Evolutionary conservation across 92 coral and sea anemone genomes (phyloP).

Genomic region (Epizoanthus fatuus): DNA sequence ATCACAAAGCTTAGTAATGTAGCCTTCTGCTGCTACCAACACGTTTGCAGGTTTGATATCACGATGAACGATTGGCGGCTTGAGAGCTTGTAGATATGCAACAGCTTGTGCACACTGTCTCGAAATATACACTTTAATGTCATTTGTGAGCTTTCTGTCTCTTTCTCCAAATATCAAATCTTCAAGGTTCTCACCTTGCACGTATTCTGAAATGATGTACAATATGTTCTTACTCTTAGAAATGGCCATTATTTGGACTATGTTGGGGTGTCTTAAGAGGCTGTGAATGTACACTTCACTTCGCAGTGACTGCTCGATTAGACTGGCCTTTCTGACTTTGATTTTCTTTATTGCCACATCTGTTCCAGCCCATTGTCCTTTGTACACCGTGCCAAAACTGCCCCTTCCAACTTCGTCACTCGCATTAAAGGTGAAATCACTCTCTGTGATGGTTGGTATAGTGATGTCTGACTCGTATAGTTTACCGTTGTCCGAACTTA

Average conservation of each 20-base stretch:
- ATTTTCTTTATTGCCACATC: conserved; percentile 45
- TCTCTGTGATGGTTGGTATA: conserved; percentile 14
- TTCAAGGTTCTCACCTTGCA: conserved; percentile 36
- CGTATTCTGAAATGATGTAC: conserved; percentile 27
- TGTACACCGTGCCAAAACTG: conserved; percentile 34
- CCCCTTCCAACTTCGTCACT: conserved; percentile 45
- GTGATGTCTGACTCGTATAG: background rate
- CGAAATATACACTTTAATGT: conserved; percentile 4
- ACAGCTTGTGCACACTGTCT: conserved; percentile 43
- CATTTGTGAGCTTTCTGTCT: conserved; percentile 13
- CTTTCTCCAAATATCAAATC: conserved; percentile 29
- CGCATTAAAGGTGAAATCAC: conserved; percentile 32
- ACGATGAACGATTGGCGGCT: conserved; percentile 35
- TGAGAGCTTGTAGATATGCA: conserved; percentile 33
- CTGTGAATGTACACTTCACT: conserved; percentile 37
- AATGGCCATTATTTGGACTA: conserved; percentile 48
- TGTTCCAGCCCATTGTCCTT: conserved; percentile 41
- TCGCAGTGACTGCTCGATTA: conserved; percentile 22
- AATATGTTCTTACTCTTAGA: conserved; percentile 15
- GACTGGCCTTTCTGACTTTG: conserved; percentile 34
- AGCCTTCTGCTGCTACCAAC: conserved; percentile 16
- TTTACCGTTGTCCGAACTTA: background rate
- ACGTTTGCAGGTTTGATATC: conserved; percentile 51
- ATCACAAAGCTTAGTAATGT: conserved; percentile 33
- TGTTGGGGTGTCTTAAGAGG: conserved; percentile 28